Evolutionary conservation across 2,888 invertebrate genomes (phyloP).

Genomic region (Torymus tubicola): DNA sequence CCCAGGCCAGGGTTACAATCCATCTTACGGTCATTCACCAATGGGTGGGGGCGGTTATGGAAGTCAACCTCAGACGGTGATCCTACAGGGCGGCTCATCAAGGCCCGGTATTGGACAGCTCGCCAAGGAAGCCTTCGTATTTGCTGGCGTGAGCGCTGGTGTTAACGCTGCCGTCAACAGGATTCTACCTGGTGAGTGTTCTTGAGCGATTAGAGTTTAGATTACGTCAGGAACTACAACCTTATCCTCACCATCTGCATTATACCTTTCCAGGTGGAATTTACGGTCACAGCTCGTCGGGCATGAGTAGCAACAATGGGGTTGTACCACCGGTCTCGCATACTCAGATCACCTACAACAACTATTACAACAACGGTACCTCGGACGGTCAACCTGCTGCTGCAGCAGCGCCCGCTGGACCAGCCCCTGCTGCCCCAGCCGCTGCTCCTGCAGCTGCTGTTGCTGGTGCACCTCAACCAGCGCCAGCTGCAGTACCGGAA

Average conservation of each 20-base stretch:
- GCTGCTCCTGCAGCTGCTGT: constrained; percentile 39
- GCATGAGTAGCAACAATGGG: constrained; percentile 55
- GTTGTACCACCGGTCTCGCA: constrained; percentile 65
- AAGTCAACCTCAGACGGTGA: constrained; percentile 67
- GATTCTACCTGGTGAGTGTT: constrained; percentile 68
- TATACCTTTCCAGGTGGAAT: constrained; percentile 61
- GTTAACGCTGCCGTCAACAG: constrained; percentile 74
- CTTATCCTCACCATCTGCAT: too few relatives aligned
- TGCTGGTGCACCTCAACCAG: constrained; percentile 42
- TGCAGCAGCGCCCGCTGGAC: constrained; percentile 49
- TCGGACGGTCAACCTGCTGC: constrained; percentile 47
- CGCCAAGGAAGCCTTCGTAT: constrained; percentile 74
- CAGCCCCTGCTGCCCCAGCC: constrained; percentile 57
- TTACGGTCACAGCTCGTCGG: constrained; percentile 62
- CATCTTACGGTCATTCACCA: constrained; percentile 60
- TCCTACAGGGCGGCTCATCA: constrained; percentile 64
- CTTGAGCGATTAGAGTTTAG: too few relatives aligned
- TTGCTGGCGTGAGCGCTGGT: constrained; percentile 72
- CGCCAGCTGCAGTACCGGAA: constrained; percentile 54
- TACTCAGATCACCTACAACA: constrained; percentile 73
- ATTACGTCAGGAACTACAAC: too few relatives aligned
- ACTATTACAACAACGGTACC: constrained; percentile 73
- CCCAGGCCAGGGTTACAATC: constrained; percentile 59
- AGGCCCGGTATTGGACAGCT: constrained; percentile 73
- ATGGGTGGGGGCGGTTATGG: constrained; percentile 60